Conservation (phyloP, 2,113 vertebrate genomes). For the Anarrhichthys ocellatus region DNA sequence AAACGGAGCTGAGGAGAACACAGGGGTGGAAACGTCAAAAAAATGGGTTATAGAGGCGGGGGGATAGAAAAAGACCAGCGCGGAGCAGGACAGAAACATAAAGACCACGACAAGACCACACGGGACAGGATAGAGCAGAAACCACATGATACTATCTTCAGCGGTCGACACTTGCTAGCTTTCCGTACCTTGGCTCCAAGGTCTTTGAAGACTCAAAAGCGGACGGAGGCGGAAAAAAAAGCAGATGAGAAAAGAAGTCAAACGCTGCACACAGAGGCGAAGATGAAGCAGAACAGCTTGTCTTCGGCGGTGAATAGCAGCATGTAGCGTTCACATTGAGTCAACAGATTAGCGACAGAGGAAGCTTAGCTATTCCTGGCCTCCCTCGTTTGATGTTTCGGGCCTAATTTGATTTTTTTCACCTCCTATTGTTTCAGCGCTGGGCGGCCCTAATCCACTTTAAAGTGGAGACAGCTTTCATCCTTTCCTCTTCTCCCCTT, state of each 20-base stretch:
- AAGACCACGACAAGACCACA: background rate
- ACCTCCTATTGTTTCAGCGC: conserved; percentile 88
- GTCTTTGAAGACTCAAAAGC: conserved; percentile 51
- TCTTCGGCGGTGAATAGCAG: conserved; percentile 71
- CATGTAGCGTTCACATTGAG: conserved; percentile 80
- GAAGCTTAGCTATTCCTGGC: conserved; percentile 81
- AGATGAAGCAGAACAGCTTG: conserved; percentile 67
- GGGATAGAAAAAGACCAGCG: background rate
- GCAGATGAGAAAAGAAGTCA: conserved; percentile 64
- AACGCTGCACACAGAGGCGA: conserved; percentile 53
- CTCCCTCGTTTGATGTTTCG: conserved; percentile 83
- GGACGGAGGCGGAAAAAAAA: conserved; percentile 19
- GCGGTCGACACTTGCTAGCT: background rate
- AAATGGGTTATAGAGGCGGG: background rate
- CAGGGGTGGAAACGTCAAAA: conserved; percentile 4
- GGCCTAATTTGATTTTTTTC: conserved; percentile 87
- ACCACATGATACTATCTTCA: background rate
- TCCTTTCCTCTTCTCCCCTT: conserved; percentile 61
- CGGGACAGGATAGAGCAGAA: conserved; percentile 8
- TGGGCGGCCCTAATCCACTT: conserved; percentile 87
- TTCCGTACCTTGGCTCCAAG: conserved; percentile 1
- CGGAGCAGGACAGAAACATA: background rate
- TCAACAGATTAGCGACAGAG: conserved; percentile 85
- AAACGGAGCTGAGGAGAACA: conserved; percentile 10
- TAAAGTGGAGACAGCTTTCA: conserved; percentile 86